Evolutionary conservation across 2,888 invertebrate genomes (phyloP).

Genomic region (Alcis repandata): DNA sequence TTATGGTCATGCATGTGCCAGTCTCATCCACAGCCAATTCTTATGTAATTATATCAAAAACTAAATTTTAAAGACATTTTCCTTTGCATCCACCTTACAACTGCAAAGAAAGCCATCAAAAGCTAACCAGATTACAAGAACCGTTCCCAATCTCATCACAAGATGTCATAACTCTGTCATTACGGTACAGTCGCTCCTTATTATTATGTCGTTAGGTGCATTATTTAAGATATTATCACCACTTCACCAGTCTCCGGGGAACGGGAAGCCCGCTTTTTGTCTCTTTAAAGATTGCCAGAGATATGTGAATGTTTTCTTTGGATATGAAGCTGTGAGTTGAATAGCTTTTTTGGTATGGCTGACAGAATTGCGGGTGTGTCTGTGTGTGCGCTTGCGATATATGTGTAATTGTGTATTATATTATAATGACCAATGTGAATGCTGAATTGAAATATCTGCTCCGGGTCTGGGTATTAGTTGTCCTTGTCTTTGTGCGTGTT

Average conservation of each 20-base stretch:
- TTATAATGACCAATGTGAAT: too few species aligned
- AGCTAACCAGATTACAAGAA: slow-evolving; percentile 13
- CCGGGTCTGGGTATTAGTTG: too few species aligned
- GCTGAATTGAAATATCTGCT: too few species aligned
- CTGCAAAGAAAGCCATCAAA: slow-evolving; percentile 22
- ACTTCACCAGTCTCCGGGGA: neutral
- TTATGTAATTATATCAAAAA: neutral
- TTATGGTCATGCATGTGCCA: too few species aligned
- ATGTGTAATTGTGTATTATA: too few species aligned
- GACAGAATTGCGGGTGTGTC: too few species aligned
- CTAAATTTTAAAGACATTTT: neutral
- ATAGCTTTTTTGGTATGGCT: too few species aligned
- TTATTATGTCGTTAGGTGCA: slow-evolving; percentile 41
- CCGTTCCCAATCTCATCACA: slow-evolving; percentile 2
- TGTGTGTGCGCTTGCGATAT: too few species aligned
- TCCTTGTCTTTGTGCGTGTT: too few species aligned
- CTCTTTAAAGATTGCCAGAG: neutral
- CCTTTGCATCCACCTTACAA: neutral
- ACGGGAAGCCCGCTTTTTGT: slow-evolving; percentile 14
- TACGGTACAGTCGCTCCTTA: slow-evolving; percentile 30
- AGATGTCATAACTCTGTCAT: slow-evolving; percentile 33
- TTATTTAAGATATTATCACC: slow-evolving; percentile 29
- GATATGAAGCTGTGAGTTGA: too few species aligned
- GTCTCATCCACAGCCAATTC: too few species aligned
- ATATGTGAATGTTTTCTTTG: too few species aligned